Base-by-base conservation (phyloP, 2,113 vertebrate genomes). In the Bos javanicus region DNA sequence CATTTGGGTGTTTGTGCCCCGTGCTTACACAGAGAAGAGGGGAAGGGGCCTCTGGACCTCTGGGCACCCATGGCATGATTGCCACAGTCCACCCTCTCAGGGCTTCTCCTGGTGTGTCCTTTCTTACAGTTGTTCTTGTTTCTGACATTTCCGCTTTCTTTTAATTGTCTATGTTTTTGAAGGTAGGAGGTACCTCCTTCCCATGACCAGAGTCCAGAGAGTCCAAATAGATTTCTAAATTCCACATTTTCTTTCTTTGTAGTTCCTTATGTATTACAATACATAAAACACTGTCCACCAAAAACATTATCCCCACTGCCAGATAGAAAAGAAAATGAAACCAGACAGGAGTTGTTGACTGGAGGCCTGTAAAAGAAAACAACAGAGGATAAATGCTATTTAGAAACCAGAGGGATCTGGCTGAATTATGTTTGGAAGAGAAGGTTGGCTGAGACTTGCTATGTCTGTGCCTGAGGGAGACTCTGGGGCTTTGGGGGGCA, bases 231-330 rank as follows among this genome's bases (percentile, higher is more conserved):
- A 95, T 62, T 54, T 90, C 87, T 50, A 96, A 92, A 87, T 80
- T 67, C 62, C n/a, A 84, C 21, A 26, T 96, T 96, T 96, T 96
- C 83, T 87, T 90, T 93, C 43, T 96, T 74, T 62, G 90, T 57
- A 98, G 83, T 54, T 85, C 50, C 74, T 95, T 97, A 39, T 30
- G 6, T 92, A 95, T 92, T 48, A 43, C 90, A 25, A 87, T 6
- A 56, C 12, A 98, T 16, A 97, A 90, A 64, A 94, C 23, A 7
- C 95, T 98, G 74, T 64, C n/a, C 80, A 84, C 80, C 87, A 97
- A 76, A 90, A 96, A 87, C 23, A 96, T 59, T 48, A 87, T 36
- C 52, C 87, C 96, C 25, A 90, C 3, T 43, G n/a, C 11, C 52
- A 90, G 11, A 74, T 67, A 92, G 74, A 96, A 97, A 80, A 96